Conservation (phyloP, 2,888 invertebrate species). For the Autographa pulchrina region DNA sequence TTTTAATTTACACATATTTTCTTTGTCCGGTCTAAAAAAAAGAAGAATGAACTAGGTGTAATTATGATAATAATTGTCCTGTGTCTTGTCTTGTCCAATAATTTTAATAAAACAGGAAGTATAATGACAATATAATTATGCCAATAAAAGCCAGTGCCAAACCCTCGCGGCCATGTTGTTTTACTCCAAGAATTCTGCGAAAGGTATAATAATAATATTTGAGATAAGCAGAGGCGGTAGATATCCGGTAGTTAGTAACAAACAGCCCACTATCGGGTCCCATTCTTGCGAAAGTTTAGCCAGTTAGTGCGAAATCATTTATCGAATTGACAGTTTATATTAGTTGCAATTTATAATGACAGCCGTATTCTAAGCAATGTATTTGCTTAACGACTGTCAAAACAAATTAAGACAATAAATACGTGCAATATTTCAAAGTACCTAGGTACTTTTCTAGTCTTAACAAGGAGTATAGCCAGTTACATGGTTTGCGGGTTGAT, state of each 20-base stretch:
- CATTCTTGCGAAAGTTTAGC: constrained; percentile 25
- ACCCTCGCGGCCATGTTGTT: neutral
- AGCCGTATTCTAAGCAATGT: neutral
- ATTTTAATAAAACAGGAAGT: neutral
- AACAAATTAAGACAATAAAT: neutral
- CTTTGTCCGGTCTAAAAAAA: no score
- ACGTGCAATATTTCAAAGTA: no score
- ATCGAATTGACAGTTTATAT: constrained; percentile 2
- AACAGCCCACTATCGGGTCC: constrained; percentile 28
- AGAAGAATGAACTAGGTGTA: no score
- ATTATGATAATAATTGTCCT: no score
- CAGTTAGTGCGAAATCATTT: constrained; percentile 16
- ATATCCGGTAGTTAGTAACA: constrained; percentile 27
- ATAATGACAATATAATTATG: neutral
- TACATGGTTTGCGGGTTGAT: no score
- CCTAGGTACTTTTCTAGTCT: no score
- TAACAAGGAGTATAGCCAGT: no score
- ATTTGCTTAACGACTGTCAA: neutral
- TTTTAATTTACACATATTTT: no score
- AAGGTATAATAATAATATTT: neutral
- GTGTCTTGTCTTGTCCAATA: neutral
- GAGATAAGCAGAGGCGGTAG: constrained; percentile 27
- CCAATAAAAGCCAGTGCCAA: neutral
- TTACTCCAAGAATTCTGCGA: neutral
- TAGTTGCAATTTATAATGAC: neutral